Evolutionary conservation across 37 sponge, comb jelly and placozoan genomes (phyloP).

Genomic region (Diacarnus erythraeanus): DNA sequence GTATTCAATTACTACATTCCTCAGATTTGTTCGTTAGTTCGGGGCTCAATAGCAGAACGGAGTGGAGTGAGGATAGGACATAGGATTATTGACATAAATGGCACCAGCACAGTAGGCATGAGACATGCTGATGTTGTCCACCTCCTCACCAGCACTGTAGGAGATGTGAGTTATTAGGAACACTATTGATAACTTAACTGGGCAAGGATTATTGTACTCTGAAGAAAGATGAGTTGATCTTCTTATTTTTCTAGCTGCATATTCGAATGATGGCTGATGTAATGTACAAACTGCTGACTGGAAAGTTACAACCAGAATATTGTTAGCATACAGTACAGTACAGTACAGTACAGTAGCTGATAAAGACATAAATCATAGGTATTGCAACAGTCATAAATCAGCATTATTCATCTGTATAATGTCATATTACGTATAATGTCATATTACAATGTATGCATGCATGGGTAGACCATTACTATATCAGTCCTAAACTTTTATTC

Average conservation of each 20-base stretch:
- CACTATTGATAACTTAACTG: neutral
- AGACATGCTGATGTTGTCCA: constrained; percentile 71
- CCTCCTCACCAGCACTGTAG: constrained; percentile 73
- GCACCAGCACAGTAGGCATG: constrained; percentile 80
- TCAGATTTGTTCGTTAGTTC: constrained; percentile 72
- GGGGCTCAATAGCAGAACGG: constrained; percentile 95
- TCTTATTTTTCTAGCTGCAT: constrained; percentile 55
- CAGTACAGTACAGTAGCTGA: no score
- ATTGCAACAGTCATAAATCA: neutral
- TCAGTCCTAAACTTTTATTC: neutral
- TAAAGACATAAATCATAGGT: no score
- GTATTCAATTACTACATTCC: neutral
- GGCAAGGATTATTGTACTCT: no score
- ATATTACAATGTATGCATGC: neutral
- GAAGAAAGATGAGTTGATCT: no score
- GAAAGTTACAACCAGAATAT: constrained; percentile 76
- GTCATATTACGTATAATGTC: neutral
- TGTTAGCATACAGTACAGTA: constrained; percentile 38
- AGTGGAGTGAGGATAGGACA: constrained; percentile 96
- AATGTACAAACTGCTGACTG: constrained; percentile 89
- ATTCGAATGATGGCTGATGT: constrained; percentile 89
- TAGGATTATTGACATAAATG: constrained; percentile 93
- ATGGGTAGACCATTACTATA: no score
- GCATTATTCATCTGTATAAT: neutral
- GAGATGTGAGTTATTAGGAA: constrained; percentile 69